Conservation (phyloP, 1,140 invertebrate genomes). For the Nasonia vitripennis region DNA sequence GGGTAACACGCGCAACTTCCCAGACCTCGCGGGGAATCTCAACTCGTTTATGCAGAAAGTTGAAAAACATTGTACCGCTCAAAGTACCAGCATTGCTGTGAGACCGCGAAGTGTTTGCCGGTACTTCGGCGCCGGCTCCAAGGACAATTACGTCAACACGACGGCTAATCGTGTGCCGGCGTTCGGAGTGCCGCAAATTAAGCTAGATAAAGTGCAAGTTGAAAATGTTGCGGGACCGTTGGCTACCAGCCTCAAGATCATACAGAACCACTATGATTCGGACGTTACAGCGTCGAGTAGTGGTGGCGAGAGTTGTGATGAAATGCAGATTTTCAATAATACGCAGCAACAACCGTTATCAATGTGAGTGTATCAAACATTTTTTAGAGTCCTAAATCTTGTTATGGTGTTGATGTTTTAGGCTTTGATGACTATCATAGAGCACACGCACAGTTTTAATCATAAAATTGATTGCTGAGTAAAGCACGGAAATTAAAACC, state of each 20-base stretch:
- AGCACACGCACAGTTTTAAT: no score
- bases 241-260: conserved; percentile 81
- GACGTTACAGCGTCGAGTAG: conserved; percentile 96
- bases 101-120: conserved; percentile 68
- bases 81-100: conserved; percentile 67
- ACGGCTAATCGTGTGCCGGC: conserved; percentile 66
- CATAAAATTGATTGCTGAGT: no score
- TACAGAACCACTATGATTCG: conserved; percentile 88
- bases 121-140: conserved; percentile 80
- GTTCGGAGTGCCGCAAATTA: conserved; percentile 73
- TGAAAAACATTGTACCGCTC: conserved; percentile 68
- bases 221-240: conserved; percentile 82
- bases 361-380: conserved; percentile 80
- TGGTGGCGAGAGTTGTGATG: conserved; percentile 94
- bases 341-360: conserved; percentile 82
- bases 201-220: conserved; percentile 75
- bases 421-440: background rate
- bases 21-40: conserved; percentile 64
- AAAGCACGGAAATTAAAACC: background rate
- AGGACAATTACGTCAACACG: conserved; percentile 69
- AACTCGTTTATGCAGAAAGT: conserved; percentile 68
- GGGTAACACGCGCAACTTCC: conserved; percentile 62
- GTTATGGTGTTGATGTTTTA: background rate
- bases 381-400: background rate
- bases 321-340: conserved; percentile 88